Conservation (phyloP, 1,140 invertebrate species). For the Temnothorax nylanderi region DNA sequence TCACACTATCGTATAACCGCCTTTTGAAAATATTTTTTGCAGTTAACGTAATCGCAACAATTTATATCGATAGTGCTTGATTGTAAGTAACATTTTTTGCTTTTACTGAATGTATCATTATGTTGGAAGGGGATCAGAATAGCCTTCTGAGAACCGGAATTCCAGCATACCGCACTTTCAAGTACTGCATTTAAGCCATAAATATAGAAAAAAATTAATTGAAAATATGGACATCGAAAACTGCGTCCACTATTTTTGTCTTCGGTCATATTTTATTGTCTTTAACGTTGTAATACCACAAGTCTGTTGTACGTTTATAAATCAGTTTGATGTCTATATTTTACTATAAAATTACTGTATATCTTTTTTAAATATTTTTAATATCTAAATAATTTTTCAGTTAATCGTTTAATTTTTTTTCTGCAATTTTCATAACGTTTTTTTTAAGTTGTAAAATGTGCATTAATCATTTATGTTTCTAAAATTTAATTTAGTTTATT, state of each 20-base stretch:
- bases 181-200: neutral
- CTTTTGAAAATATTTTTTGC: neutral
- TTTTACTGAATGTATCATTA: neutral
- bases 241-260: neutral
- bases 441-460: neutral
- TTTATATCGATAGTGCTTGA: constrained; percentile 6
- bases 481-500: neutral
- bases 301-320: neutral
- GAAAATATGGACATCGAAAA: neutral
- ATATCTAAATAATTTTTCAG: neutral
- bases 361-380: neutral
- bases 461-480: neutral
- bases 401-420: neutral
- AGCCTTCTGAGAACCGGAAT: constrained; percentile 14
- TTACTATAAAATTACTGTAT: neutral
- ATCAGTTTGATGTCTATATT: neutral
- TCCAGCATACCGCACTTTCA: neutral
- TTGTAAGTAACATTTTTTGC: neutral
- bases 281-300: neutral
- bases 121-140: neutral
- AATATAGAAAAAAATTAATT: neutral
- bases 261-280: neutral
- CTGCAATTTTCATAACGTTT: neutral
- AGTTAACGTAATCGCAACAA: neutral
- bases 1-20: neutral